Evolutionary conservation across 2,888 invertebrate genomes (phyloP).

Genomic region (Julus scandinavius): DNA sequence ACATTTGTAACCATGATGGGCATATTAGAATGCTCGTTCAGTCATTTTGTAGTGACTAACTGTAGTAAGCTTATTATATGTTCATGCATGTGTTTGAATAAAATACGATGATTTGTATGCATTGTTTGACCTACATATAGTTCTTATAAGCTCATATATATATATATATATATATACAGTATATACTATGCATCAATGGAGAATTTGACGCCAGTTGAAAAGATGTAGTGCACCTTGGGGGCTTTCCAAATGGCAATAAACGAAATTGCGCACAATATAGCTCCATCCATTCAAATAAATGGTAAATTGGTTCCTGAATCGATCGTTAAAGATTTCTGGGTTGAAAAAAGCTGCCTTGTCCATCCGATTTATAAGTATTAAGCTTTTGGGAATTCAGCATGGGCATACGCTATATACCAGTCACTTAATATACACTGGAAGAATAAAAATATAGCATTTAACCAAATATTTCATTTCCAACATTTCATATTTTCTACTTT

Average conservation of each 20-base stretch:
- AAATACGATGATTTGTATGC: too few relatives aligned
- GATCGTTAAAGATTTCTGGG: background rate
- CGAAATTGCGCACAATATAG: constrained; percentile 38
- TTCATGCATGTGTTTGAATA: too few relatives aligned
- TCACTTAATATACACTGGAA: background rate
- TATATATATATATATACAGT: too few relatives aligned
- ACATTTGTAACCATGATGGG: too few relatives aligned
- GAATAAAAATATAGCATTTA: background rate
- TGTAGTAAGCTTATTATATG: too few relatives aligned
- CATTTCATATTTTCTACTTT: too few relatives aligned
- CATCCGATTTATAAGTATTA: background rate
- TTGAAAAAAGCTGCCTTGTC: background rate
- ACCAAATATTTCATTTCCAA: too few relatives aligned
- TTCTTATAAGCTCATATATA: too few relatives aligned
- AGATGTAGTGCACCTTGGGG: background rate
- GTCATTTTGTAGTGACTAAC: too few relatives aligned
- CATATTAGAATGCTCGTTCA: too few relatives aligned
- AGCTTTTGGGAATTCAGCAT: background rate
- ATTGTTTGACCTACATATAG: too few relatives aligned
- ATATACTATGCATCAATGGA: too few relatives aligned
- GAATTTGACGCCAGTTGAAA: background rate
- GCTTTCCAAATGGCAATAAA: constrained; percentile 39
- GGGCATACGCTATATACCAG: background rate
- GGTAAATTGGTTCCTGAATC: constrained; percentile 6
- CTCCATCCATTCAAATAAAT: constrained; percentile 27